Base-by-base conservation (phyloP, 2,113 vertebrate genomes). In the Brienomyrus longianalis region DNA sequence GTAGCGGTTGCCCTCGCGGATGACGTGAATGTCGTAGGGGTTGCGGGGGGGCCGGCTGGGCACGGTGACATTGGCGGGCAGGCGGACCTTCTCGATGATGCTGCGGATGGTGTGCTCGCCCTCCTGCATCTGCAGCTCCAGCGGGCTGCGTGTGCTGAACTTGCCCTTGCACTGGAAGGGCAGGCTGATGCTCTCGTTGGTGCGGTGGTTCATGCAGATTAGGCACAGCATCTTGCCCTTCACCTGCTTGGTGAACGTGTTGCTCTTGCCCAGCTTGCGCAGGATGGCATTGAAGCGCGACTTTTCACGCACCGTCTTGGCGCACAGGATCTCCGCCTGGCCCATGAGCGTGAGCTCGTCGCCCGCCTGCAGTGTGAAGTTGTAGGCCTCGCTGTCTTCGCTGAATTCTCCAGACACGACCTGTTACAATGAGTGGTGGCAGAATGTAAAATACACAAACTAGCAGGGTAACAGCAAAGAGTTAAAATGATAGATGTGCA, bases 261-360 rank as follows among this genome's bases (percentile, higher is more conserved):
- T 95, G 0, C 97, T 97, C 91, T 97, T 97, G 90, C 98, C 98
- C 93, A 99, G 95, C 85, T 97, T 97, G 52, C 97, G 96, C 92
- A 99, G 94, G 51, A 99, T 93, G 0, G 96, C 95, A 56, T 96
- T 97, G 92, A 99, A 96, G n/a, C 98, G 97, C 0, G 97, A 98
- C 93, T 98, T 98, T 92, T 99, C 98, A 90, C 97, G 98, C 0
- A 95, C 94, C 1, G 96, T 95, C 90, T 97, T 97, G 94, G 97
- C 98, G 31, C 98, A 99, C 52, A 99, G 97, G 91, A 99, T 97
- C 95, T 99, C 98, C 0, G 98, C 98, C 90, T 99, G 98, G 56
- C 98, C 98, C 98, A 99, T 99, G 89, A 98, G 97, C 2, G 98
- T 99, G 93, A 99, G 96, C 96, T 99, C 98, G 62, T 99, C 98